A percentile compares a stretch with the other conserved stretches of the same genome.
phyloP scores from a whole-genome alignment of 2,888 invertebrate species.

The Parnassius orleans region DNA sequence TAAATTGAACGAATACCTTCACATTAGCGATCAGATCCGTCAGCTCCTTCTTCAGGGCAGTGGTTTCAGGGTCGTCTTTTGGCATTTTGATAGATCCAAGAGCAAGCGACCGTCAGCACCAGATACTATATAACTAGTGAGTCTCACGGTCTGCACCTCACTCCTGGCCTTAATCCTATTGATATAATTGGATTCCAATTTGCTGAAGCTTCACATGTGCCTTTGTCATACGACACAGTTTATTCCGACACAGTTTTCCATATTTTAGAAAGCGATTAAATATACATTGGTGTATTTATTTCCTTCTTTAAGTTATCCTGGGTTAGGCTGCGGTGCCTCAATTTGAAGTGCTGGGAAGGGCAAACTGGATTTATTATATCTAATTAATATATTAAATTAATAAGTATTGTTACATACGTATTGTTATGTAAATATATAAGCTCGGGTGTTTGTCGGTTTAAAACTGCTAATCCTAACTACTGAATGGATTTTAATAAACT shows the following conservation, averaged over 20 bases:
- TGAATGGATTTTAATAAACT: not conserved
- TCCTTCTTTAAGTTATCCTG: too few species aligned
- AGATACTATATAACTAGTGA: constrained; percentile 15
- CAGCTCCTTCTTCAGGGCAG: constrained; percentile 89
- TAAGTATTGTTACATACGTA: not conserved
- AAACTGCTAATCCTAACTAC: not conserved
- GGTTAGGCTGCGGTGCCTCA: too few species aligned
- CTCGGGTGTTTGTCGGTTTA: not conserved
- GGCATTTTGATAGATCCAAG: constrained; percentile 79
- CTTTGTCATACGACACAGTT: constrained; percentile 40
- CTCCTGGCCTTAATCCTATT: constrained; percentile 55
- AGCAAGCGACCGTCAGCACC: constrained; percentile 6
- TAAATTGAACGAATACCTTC: constrained; percentile 79
- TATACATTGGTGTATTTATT: not conserved
- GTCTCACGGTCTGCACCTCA: constrained; percentile 28
- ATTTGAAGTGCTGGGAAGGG: too few species aligned
- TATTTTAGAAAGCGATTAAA: not conserved
- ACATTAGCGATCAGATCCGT: constrained; percentile 89
- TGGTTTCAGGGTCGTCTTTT: constrained; percentile 91
- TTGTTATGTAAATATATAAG: not conserved
- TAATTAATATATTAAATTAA: too few species aligned
- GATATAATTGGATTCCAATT: constrained; percentile 65
- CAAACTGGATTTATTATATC: not conserved
- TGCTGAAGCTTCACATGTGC: constrained; percentile 67
- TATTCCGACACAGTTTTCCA: constrained; percentile 4